These are phyloP conservation scores for Pseudanteris insignis DNA, from an alignment of 2,888 invertebrate species.

Conservation along the genomic window DNA sequence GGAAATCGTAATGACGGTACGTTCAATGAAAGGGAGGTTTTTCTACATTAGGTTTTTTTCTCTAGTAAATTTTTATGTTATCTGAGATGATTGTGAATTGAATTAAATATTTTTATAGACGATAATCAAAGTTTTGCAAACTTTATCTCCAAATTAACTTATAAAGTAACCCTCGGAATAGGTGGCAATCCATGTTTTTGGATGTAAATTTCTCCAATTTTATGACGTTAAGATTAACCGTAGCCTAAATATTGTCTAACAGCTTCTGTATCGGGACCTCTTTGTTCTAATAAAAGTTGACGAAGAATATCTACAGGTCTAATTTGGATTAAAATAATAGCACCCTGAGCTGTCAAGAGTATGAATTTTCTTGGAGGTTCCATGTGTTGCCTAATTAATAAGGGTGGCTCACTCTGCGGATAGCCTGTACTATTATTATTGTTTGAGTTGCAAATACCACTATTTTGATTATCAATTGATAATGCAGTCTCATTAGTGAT, in stretches of 20 bases:
- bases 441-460: constrained; percentile 10
- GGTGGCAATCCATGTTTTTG: too few relatives aligned
- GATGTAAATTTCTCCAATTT: too few relatives aligned
- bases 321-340: constrained; percentile 83
- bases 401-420: constrained; percentile 70
- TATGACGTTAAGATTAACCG: too few relatives aligned
- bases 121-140: too few relatives aligned
- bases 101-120: too few relatives aligned
- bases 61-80: too few relatives aligned
- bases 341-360: constrained; percentile 86
- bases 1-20: too few relatives aligned
- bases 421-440: constrained; percentile 5
- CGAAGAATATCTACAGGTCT: constrained; percentile 89
- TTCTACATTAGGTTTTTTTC: too few relatives aligned
- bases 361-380: constrained; percentile 81
- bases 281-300: constrained; percentile 81
- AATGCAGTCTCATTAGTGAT: constrained; percentile 62
- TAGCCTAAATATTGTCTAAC: constrained; percentile 90
- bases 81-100: too few relatives aligned
- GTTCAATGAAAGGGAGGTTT: too few relatives aligned
- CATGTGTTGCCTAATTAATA: constrained; percentile 77
- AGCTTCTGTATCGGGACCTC: constrained; percentile 86
- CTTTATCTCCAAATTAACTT: too few relatives aligned
- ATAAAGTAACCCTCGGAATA: too few relatives aligned
- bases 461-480: constrained; percentile 63